Evolutionary conservation across 2,113 vertebrate species (phyloP), one percentile per base, ranked within the genome.

Genomic region (Synodontis membranacea): DNA sequence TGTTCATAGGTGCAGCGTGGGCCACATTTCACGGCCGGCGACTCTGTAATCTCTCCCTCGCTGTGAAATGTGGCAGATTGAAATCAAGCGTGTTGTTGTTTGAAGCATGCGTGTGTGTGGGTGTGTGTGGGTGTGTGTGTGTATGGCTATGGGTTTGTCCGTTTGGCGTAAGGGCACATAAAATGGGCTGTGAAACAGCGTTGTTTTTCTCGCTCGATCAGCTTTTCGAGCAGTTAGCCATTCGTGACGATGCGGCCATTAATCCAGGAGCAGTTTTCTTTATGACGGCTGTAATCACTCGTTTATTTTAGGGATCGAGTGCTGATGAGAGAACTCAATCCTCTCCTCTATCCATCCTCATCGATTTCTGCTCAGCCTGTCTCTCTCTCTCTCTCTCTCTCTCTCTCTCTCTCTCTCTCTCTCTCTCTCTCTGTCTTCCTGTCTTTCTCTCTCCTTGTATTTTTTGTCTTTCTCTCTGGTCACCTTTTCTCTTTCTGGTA

Each of bases 261-360:
- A 56, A 88, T 89, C 90, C 91, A 91, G 89, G 90, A 92, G 90
- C 86, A 88, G 82, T 91, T 93, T 91, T 11, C 76, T 79, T 88
- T 90, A 91, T 93, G 85, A 87, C 87, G 75, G 90, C 85, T 86
- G 91, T 86, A 90, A 93, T 92, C 90, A 86, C 87, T 88, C 88
- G 78, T 84, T 88, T 88, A 86, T 88, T 86, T 90, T 78, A 52
- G 88, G 91, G 79, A 72, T 82, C 52, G 78, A 58, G 54, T 17
- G 72, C 82, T 92, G 93, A 93, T 93, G 82, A 80, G 91, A 92
- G 92, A 93, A 92, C 92, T 91, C 92, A 87, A 93, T 93, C 91
- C 56, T 62, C 56, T 62, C 37, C 39, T 62, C 31, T 9, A 39
- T 62, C 80, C 42, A 39, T 82, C 54, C 58, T 60, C 58, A 39